A percentile compares a stretch with the other conserved stretches of the same genome.
These are phyloP conservation scores for Diogma glabrata DNA, from an alignment of 2,888 invertebrate species.

Conservation along the genomic window DNA sequence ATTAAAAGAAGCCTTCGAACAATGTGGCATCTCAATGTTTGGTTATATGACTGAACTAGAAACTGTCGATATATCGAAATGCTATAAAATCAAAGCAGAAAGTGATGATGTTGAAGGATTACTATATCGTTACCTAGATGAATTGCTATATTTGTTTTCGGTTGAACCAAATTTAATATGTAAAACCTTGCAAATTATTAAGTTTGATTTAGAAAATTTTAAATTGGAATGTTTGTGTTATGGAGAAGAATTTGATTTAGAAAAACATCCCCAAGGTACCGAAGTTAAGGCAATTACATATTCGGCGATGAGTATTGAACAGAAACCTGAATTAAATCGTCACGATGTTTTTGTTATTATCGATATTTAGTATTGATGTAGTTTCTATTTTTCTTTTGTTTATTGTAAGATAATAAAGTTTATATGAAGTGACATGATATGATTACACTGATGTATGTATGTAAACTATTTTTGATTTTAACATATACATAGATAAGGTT, in stretches of 20 bases:
- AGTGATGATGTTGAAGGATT: slow-evolving; percentile 83
- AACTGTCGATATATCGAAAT: slow-evolving; percentile 66
- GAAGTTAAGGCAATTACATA: slow-evolving; percentile 99
- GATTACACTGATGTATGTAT: too few species aligned
- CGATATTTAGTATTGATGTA: slow-evolving; percentile 60
- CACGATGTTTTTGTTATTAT: slow-evolving; percentile 94
- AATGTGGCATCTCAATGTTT: slow-evolving; percentile 92
- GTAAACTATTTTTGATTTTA: too few species aligned
- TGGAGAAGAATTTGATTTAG: slow-evolving; percentile 89
- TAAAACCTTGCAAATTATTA: slow-evolving; percentile 74
- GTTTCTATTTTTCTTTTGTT: not conserved
- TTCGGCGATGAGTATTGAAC: slow-evolving; percentile 92
- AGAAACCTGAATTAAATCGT: slow-evolving; percentile 53
- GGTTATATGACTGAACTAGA: slow-evolving; percentile 92
- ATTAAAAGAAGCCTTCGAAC: slow-evolving; percentile 84
- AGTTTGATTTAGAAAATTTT: slow-evolving; percentile 74
- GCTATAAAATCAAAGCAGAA: slow-evolving; percentile 72
- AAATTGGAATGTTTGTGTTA: slow-evolving; percentile 68
- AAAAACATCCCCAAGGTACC: slow-evolving; percentile 92
- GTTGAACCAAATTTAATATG: slow-evolving; percentile 84
- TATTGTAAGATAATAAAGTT: slow-evolving; percentile 7
- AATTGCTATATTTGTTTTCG: slow-evolving; percentile 82
- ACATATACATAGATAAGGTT: too few species aligned
- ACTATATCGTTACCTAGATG: slow-evolving; percentile 87
- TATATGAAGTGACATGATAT: too few species aligned